Percentiles rank a stretch among this genome's conserved stretches.
phyloP scores from a whole-genome alignment of 2,797 vertebrate genomes.

The Amphiprion clarkii region DNA sequence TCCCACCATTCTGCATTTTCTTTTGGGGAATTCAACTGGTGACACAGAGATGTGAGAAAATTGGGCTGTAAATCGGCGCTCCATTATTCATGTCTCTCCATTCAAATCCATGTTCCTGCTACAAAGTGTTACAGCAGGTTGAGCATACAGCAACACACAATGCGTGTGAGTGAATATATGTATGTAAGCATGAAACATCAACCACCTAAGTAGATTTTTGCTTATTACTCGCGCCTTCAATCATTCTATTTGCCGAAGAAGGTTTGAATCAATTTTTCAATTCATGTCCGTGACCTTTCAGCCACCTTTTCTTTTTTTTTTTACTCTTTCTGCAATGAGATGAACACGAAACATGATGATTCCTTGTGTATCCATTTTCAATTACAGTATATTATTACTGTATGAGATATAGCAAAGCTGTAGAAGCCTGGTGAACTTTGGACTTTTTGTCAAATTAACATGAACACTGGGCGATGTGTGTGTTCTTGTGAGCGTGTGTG shows the following conservation, averaged over 20 bases:
- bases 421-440: conserved; percentile 3
- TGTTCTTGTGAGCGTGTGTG: conserved; percentile 4
- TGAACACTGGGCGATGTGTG: conserved; percentile 1
- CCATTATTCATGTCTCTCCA: conserved; percentile 43
- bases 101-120: conserved; percentile 4
- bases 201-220: background rate
- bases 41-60: conserved; percentile 25
- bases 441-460: background rate
- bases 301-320: background rate
- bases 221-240: background rate
- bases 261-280: background rate
- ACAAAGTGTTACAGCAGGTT: conserved; percentile 4
- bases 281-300: background rate
- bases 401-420: background rate
- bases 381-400: background rate
- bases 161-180: background rate
- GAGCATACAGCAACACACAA: background rate
- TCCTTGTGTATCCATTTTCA: background rate
- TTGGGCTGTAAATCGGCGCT: conserved; percentile 49
- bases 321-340: conserved; percentile 1
- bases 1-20: conserved; percentile 35
- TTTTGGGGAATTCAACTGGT: conserved; percentile 25
- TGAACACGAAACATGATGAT: background rate
- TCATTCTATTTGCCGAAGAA: background rate
- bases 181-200: background rate